Percentiles rank a stretch among this genome's conserved stretches.
Conservation (phyloP, 2,888 invertebrate species). For the Oscheius sp. region DNA sequence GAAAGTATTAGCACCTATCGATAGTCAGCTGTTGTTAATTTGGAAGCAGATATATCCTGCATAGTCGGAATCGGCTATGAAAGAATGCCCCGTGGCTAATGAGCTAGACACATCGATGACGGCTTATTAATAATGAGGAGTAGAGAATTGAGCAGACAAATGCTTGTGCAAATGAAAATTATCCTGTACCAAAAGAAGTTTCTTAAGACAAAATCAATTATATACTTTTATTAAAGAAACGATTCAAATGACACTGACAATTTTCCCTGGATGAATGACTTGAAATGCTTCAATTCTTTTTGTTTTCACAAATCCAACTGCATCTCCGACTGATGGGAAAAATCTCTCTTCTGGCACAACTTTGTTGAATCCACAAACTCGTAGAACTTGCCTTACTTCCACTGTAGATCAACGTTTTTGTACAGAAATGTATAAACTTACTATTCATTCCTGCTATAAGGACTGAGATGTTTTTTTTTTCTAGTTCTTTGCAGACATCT, state of each 20-base stretch:
- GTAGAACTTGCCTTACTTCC: background rate
- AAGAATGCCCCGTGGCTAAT: no score
- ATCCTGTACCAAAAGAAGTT: no score
- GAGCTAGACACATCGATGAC: no score
- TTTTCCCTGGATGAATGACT: background rate
- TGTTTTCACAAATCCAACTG: constrained; percentile 16
- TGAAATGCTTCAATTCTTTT: background rate
- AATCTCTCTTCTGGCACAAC: background rate
- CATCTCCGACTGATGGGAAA: constrained; percentile 14
- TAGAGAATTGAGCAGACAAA: no score
- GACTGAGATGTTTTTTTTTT: background rate
- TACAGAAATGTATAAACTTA: background rate
- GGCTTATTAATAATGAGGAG: no score
- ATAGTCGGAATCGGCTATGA: no score
- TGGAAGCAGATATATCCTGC: no score
- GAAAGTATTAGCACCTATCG: no score
- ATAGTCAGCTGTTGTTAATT: no score
- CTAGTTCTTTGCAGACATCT: constrained; percentile 27
- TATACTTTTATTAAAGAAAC: no score
- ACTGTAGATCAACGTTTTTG: constrained; percentile 1
- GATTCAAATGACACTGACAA: background rate
- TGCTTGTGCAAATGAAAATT: no score
- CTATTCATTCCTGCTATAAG: background rate
- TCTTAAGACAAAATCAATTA: no score
- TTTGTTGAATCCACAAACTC: background rate